Evolutionary conservation across 2,888 invertebrate genomes (phyloP), one percentile per base, ranked within the genome.

Genomic region (Parascotia fuliginaria): DNA sequence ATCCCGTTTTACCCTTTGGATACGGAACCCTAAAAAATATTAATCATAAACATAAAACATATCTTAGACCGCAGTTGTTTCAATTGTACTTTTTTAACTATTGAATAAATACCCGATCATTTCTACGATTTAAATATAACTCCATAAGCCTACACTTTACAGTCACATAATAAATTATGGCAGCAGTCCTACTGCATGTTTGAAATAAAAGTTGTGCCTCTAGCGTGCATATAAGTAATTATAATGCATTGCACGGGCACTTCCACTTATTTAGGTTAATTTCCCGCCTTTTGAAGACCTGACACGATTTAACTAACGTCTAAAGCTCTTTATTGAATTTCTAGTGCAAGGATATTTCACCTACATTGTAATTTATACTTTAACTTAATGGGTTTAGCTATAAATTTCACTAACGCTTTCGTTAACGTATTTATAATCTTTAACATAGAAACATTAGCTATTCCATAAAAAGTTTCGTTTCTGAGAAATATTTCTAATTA

Each of bases 191-290:
- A 39, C 24, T 29, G 27, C 32, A 37, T 27, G 46, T 43, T 45
- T 43, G 29, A 50, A 54, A 60, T 50, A 57, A 50, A 66, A 55
- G 48, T 57, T 55, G 11, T 24, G 29, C 31, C 46, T 42, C 47
- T 73, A 49, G 73, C 75, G 73, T 76, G 79, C 68, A 63, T 51
- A 37, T 61, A 62, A 66, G 73, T 77, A 77, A 81, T 82, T 81
- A 76, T 66, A 61, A 69, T 76, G 73, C 75, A 76, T 65, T 71
- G 56, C 65, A 60, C 66, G 47, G 51, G 63, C 66, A 71, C 67
- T 77, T 67, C 56, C 49, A 68, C 72, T 68, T 78, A 84, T 83
- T 79, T 70, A 73, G 78, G 82, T 80, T 81, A 81, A 83, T 81
- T 77, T 78, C 75, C 77, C 60, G 65, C 73, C 73, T 78, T 73